Evolutionary conservation across 2,888 invertebrate genomes (phyloP), one percentile per base, ranked within the genome.

Genomic region (Chloroclysta siterata): DNA sequence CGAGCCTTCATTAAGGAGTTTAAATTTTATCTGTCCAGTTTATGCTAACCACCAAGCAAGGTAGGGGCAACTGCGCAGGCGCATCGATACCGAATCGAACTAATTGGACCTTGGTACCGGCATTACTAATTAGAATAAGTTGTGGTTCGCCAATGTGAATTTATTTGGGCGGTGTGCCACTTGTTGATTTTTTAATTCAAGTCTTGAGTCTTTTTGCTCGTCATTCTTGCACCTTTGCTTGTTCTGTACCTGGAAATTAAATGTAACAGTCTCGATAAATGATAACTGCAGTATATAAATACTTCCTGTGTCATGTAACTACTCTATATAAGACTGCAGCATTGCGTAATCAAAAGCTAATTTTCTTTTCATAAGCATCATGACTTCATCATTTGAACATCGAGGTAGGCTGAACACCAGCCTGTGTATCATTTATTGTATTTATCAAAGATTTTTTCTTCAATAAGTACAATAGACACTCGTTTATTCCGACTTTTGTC

Each of bases 11-110:
- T 88, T 89, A 89, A 87, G 83, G 80, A 79, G 80, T 77, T 89
- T 87, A 86, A 89, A 87, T 85, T 85, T 88, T 89, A 88, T 89
- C 88, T 83, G 83, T 77, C 81, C 83, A 82, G 83, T 87, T 88
- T 88, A 87, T 87, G 85, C 82, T 84, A 84, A 83, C 84, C 87
- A 84, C 84, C 83, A 78, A 71, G 73, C 70, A 76, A 54, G 68
- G 75, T 68, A 62, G 74, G 73, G 55, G 73, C 36, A 39, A 39
- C 65, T 72, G 76, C 71, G 69, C 77, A 59, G 72, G 72, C 79
- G 74, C 82, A 79, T 81, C 81, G 84, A 85, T 88, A 78, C 82
- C 75, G 76, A 81, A 82, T 82, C 81, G 79, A 82, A 85, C 88
- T 89, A 89, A 89, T 89, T 88, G 87, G 87, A 78, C 80, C 79